phyloP scores from a whole-genome alignment of 2,888 invertebrate genomes.

The Sinelater perroti region DNA sequence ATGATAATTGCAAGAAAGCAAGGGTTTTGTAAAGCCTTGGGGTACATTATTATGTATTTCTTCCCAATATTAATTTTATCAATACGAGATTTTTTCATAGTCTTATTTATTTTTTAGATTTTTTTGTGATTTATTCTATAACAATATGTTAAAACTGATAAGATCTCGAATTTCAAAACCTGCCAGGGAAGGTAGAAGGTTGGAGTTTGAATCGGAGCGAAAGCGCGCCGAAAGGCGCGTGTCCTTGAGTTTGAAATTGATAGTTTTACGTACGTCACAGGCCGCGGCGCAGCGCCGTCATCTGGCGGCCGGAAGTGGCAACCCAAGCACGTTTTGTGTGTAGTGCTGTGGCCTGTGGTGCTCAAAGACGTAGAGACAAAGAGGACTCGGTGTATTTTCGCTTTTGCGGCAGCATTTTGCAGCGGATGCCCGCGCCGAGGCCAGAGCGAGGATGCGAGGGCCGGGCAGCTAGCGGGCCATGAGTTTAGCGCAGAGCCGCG shows the following conservation, averaged over 20 bases:
- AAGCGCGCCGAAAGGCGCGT: background rate
- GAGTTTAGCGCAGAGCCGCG: slow-evolving; percentile 26
- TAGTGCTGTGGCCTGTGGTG: slow-evolving; percentile 32
- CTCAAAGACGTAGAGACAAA: slow-evolving; percentile 36
- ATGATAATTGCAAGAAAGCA: too few relatives aligned
- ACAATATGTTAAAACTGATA: too few relatives aligned
- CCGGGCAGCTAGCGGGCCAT: slow-evolving; percentile 20
- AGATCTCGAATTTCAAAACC: too few relatives aligned
- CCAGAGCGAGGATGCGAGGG: slow-evolving; percentile 27
- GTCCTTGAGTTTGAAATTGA: slow-evolving; percentile 15
- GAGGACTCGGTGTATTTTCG: slow-evolving; percentile 28
- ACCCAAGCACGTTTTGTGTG: slow-evolving; percentile 26
- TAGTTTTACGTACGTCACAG: background rate
- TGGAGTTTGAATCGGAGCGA: background rate
- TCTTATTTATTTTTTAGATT: background rate
- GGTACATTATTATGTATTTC: too few relatives aligned
- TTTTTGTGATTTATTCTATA: background rate
- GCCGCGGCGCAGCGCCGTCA: background rate
- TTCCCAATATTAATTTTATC: too few relatives aligned
- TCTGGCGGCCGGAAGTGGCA: slow-evolving; percentile 18
- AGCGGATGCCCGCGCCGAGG: slow-evolving; percentile 20
- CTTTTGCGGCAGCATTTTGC: slow-evolving; percentile 32
- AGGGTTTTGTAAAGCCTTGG: too few relatives aligned
- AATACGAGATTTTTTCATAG: too few relatives aligned
- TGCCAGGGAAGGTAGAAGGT: too few relatives aligned